Conservation (phyloP, 2,113 vertebrate species). For the Rousettus leschenaultii region DNA sequence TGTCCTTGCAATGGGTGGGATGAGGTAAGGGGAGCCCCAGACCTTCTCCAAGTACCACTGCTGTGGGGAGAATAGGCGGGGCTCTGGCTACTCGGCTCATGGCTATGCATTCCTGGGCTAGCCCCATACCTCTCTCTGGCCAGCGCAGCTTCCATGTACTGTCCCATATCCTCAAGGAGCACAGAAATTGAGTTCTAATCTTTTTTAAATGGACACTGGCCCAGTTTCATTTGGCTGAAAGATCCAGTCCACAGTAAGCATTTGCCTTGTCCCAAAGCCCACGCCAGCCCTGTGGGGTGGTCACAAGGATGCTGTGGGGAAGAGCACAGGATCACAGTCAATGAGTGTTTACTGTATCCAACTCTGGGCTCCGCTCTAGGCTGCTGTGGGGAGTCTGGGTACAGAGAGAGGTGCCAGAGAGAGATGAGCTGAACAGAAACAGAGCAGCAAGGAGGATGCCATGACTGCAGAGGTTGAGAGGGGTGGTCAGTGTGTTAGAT, state of each 20-base stretch:
- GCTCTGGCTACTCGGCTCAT: fast-evolving
- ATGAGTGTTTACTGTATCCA: no score
- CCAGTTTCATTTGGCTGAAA: background rate
- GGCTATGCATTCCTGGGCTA: background rate
- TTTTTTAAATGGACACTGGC: background rate
- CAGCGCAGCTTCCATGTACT: background rate
- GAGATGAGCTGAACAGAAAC: background rate
- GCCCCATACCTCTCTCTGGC: background rate
- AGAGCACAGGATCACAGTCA: no score
- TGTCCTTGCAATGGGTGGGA: background rate
- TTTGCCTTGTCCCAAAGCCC: background rate
- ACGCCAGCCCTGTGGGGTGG: fast-evolving
- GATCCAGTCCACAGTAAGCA: background rate
- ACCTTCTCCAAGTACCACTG: background rate
- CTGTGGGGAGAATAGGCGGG: background rate
- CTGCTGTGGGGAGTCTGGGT: background rate
- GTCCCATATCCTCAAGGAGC: background rate
- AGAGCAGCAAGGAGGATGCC: background rate
- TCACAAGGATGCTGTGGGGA: no score
- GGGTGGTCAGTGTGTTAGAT: background rate
- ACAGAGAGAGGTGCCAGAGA: background rate
- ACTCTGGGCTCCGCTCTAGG: background rate
- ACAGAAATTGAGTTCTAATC: background rate
- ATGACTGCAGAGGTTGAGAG: background rate
- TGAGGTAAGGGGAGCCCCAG: background rate